Conservation (phyloP, 2,113 vertebrate species). For the Promerops cafer region DNA sequence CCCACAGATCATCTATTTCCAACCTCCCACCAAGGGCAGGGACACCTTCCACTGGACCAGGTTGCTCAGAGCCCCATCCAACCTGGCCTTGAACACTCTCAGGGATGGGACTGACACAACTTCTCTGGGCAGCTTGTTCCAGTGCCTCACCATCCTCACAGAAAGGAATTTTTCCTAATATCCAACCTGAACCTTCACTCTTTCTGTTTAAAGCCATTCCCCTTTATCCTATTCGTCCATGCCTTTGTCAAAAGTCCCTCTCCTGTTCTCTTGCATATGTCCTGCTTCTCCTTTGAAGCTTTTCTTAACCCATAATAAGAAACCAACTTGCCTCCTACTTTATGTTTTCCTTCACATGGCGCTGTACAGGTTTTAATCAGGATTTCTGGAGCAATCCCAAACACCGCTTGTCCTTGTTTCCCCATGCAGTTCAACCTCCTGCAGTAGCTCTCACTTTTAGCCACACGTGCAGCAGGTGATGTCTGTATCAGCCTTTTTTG, state of each 20-base stretch:
- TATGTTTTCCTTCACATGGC: neutral
- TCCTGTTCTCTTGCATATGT: too few species aligned
- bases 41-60: neutral
- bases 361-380: neutral
- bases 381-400: neutral
- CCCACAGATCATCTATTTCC: neutral
- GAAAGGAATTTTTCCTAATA: neutral
- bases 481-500: neutral
- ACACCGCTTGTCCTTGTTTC: neutral
- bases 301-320: neutral
- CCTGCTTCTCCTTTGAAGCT: neutral
- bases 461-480: rapidly evolving
- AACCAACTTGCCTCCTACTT: neutral
- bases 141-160: rapidly evolving
- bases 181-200: neutral
- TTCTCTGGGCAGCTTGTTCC: neutral
- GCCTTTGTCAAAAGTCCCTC: neutral
- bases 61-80: neutral
- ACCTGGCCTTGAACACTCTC: neutral
- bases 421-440: neutral
- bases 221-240: neutral
- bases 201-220: neutral
- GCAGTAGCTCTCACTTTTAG: neutral
- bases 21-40: rapidly evolving
- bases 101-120: too few species aligned